Percentiles rank a stretch among this genome's conserved stretches.
These are phyloP conservation scores for Apotomis betuletana DNA, from an alignment of 2,888 invertebrate genomes.

Conservation along the genomic window DNA sequence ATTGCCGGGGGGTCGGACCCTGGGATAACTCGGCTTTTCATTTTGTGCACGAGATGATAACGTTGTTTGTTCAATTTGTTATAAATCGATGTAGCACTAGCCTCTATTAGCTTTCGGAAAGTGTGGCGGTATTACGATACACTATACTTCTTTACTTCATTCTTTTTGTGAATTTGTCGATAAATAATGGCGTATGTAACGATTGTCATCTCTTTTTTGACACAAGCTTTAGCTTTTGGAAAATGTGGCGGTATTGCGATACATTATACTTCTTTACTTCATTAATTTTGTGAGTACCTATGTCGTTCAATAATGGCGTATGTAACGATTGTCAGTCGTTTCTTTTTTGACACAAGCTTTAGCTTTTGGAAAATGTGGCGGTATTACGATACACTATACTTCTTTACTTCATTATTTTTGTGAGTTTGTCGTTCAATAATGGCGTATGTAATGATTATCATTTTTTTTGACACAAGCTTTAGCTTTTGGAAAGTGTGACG, in stretches of 20 bases:
- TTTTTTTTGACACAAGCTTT: not conserved
- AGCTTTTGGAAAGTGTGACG: conserved; percentile 34
- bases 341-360: not conserved
- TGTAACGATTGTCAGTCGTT: no score
- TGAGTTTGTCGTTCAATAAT: not conserved
- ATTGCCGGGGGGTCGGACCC: conserved; percentile 57
- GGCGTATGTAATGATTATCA: no score
- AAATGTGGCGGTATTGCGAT: no score
- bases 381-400: not conserved
- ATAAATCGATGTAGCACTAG: conserved; percentile 63
- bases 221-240: no score
- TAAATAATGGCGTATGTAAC: not conserved
- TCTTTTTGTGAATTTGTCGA: not conserved
- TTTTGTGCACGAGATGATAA: conserved; percentile 68
- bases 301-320: no score
- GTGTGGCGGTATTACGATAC: conserved; percentile 22
- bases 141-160: not conserved
- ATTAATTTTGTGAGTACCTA: no score
- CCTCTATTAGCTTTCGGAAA: conserved; percentile 36
- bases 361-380: conserved; percentile 33
- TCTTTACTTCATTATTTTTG: not conserved
- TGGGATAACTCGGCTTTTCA: conserved; percentile 74
- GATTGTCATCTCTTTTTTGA: no score
- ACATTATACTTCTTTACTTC: no score
- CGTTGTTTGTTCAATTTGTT: conserved; percentile 71